phyloP scores from a whole-genome alignment of 2,888 invertebrate species.

The Brenthis ino region DNA sequence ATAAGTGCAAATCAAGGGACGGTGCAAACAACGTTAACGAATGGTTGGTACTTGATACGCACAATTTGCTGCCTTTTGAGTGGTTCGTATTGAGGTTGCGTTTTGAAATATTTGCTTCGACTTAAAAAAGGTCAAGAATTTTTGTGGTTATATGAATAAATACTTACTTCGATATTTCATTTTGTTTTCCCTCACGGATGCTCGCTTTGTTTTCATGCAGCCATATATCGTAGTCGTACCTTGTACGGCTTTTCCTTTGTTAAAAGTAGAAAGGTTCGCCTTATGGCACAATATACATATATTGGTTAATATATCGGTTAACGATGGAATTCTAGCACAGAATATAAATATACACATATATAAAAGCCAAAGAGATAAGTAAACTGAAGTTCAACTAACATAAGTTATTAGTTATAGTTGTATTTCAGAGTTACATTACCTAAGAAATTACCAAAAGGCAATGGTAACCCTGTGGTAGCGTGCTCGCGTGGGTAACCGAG shows the following conservation, averaged over 20 bases:
- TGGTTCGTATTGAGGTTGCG: constrained; percentile 25
- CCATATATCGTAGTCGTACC: constrained; percentile 2
- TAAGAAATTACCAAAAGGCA: no score
- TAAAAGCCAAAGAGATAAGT: no score
- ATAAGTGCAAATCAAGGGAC: constrained; percentile 27
- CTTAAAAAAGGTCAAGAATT: constrained; percentile 23
- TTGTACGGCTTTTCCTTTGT: not conserved
- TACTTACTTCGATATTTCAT: not conserved
- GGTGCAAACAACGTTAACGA: constrained; percentile 32
- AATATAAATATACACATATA: no score
- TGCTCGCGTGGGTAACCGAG: no score
- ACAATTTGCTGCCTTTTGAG: constrained; percentile 34
- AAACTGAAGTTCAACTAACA: no score
- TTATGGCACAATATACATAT: no score
- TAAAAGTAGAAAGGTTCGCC: not conserved
- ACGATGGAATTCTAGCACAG: no score
- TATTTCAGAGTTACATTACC: no score
- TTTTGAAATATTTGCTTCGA: constrained; percentile 22
- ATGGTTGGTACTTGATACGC: constrained; percentile 21
- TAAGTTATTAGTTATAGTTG: no score
- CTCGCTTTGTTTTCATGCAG: not conserved
- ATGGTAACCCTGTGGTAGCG: no score
- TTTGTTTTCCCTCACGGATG: not conserved
- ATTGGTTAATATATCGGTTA: no score
- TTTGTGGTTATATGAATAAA: constrained; percentile 1